These are phyloP conservation scores for Episyrphus balteatus DNA, from an alignment of 1,140 invertebrate genomes.

Conservation along the genomic window DNA sequence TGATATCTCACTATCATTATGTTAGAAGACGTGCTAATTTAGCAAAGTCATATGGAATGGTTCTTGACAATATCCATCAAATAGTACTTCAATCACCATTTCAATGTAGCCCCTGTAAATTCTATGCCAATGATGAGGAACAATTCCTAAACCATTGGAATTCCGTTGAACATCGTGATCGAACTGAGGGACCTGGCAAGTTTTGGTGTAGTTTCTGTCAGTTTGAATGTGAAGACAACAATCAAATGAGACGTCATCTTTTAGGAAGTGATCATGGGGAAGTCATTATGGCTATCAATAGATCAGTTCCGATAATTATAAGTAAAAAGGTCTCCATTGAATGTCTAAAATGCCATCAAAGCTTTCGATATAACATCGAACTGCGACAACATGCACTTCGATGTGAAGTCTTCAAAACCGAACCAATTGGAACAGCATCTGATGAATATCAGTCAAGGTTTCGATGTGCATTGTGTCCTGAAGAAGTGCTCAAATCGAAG, in stretches of 20 bases:
- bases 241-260: slow-evolving; percentile 59
- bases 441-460: slow-evolving; percentile 54
- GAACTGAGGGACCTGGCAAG: slow-evolving; percentile 37
- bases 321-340: slow-evolving; percentile 50
- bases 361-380: slow-evolving; percentile 59
- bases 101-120: slow-evolving; percentile 71
- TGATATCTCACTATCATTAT: slow-evolving; percentile 74
- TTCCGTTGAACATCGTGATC: slow-evolving; percentile 48
- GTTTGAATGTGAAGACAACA: slow-evolving; percentile 51
- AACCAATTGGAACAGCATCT: slow-evolving; percentile 39
- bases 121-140: slow-evolving; percentile 67
- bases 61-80: slow-evolving; percentile 63
- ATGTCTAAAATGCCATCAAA: slow-evolving; percentile 49
- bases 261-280: slow-evolving; percentile 53
- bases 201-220: slow-evolving; percentile 69
- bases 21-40: slow-evolving; percentile 46
- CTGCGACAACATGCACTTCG: slow-evolving; percentile 52
- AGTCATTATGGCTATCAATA: slow-evolving; percentile 59
- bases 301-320: slow-evolving; percentile 68
- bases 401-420: not conserved
- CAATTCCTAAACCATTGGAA: slow-evolving; percentile 65
- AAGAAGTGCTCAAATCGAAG: slow-evolving; percentile 43
- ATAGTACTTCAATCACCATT: slow-evolving; percentile 70
- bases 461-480: slow-evolving; percentile 45
- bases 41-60: slow-evolving; percentile 34